phyloP scores from a whole-genome alignment of 1,140 invertebrate species.

The Drosophila sulfurigaster region DNA sequence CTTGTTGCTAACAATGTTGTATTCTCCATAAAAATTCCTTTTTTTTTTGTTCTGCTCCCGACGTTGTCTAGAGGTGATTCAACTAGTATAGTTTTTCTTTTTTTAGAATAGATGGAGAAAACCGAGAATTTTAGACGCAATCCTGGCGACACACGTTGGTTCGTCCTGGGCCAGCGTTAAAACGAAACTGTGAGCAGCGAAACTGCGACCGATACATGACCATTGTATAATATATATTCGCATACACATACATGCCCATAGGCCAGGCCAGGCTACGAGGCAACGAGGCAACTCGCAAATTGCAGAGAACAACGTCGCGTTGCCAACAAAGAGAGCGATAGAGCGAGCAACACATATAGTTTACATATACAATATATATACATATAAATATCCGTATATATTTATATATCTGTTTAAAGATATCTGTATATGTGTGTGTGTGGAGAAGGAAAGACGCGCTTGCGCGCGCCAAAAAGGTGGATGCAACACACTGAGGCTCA shows the following conservation, averaged over 20 bases:
- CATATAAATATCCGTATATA: constrained; percentile 1
- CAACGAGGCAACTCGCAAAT: constrained; percentile 55
- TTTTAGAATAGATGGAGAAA: background rate
- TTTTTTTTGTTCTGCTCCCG: background rate
- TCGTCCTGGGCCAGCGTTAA: constrained; percentile 71
- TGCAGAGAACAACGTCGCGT: constrained; percentile 48
- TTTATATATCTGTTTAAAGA: background rate
- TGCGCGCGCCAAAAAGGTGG: constrained; percentile 71
- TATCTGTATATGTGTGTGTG: constrained; percentile 2
- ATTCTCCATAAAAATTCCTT: background rate
- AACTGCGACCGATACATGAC: constrained; percentile 43
- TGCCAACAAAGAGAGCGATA: constrained; percentile 16
- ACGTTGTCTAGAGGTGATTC: constrained; percentile 9
- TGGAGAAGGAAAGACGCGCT: constrained; percentile 42
- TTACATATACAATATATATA: constrained; percentile 1
- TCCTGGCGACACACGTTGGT: constrained; percentile 42
- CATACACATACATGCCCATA: constrained; percentile 5
- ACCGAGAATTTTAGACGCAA: constrained; percentile 3
- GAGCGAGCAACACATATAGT: constrained; percentile 16
- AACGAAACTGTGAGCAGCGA: constrained; percentile 59
- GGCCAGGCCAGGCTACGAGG: constrained; percentile 12
- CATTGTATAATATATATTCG: constrained; percentile 31
- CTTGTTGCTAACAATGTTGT: background rate
- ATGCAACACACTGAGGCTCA: constrained; percentile 39
- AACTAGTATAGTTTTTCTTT: constrained; percentile 15